Conservation (phyloP, 2,113 vertebrate species). For the Callopanchax toddi region DNA sequence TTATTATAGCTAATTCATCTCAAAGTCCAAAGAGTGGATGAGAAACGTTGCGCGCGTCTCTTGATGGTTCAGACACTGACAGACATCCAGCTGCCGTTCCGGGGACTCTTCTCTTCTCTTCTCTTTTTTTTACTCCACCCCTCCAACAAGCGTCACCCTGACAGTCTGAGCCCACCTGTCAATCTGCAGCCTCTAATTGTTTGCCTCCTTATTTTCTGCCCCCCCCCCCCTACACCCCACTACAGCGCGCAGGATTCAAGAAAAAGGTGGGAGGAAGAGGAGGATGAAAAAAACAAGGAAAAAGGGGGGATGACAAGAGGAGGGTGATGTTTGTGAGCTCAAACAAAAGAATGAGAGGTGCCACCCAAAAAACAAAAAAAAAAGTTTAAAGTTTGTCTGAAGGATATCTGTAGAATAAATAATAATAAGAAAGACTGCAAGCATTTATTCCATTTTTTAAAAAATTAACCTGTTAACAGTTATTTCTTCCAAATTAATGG, state of each 20-base stretch:
- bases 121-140: conserved; percentile 95
- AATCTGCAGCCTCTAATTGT: conserved; percentile 92
- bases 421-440: no score
- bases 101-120: conserved; percentile 77
- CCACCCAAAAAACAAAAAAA: no score
- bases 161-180: conserved; percentile 99
- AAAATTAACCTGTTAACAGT: no score
- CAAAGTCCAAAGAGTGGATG: conserved; percentile 84
- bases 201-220: conserved; percentile 58
- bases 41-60: conserved; percentile 86
- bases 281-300: neutral
- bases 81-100: conserved; percentile 99
- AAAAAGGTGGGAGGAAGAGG: neutral
- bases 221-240: no score
- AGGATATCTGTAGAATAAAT: no score
- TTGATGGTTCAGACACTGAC: conserved; percentile 97
- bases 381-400: neutral
- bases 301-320: neutral
- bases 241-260: no score
- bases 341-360: conserved; percentile 26
- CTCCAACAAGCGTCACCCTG: conserved; percentile 96
- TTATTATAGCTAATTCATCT: conserved; percentile 47
- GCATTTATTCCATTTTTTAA: no score
- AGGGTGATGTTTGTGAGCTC: neutral
- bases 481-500: no score